A percentile compares a stretch with the other conserved stretches of the same genome.
Conservation (phyloP, 2,797 vertebrate genomes). For the Gobionotothen gibberifrons region DNA sequence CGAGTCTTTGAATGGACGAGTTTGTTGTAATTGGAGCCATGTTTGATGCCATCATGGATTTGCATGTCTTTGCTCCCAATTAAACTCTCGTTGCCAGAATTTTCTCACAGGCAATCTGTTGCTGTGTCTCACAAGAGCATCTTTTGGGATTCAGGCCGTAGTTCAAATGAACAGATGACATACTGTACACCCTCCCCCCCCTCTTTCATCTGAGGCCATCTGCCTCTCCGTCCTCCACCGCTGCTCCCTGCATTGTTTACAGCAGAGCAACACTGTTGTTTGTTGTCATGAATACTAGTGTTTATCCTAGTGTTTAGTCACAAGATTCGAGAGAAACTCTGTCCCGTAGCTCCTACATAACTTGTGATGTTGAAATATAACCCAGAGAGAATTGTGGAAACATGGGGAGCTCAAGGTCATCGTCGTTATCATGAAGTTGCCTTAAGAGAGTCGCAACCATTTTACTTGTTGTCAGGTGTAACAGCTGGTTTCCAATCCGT, state of each 20-base stretch:
- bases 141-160: conserved; percentile 59
- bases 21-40: conserved; percentile 24
- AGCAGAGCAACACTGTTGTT: neutral
- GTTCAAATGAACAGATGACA: conserved; percentile 60
- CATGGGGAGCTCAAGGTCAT: conserved; percentile 17
- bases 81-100: conserved; percentile 40
- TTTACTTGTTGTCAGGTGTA: neutral
- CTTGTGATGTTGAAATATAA: neutral
- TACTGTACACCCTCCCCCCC: conserved; percentile 21
- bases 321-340: conserved; percentile 2
- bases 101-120: conserved; percentile 56
- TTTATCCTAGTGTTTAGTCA: neutral
- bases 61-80: conserved; percentile 53
- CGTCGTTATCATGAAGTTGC: neutral
- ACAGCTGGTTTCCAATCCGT: neutral
- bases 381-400: neutral
- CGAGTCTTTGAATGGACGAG: neutral
- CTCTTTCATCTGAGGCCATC: conserved; percentile 65
- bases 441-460: neutral
- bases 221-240: conserved; percentile 34
- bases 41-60: conserved; percentile 45
- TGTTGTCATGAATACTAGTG: neutral
- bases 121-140: conserved; percentile 47
- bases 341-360: neutral
- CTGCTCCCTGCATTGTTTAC: conserved; percentile 5